Conservation (phyloP, 2,113 vertebrate genomes). For the Bufo bufo region DNA sequence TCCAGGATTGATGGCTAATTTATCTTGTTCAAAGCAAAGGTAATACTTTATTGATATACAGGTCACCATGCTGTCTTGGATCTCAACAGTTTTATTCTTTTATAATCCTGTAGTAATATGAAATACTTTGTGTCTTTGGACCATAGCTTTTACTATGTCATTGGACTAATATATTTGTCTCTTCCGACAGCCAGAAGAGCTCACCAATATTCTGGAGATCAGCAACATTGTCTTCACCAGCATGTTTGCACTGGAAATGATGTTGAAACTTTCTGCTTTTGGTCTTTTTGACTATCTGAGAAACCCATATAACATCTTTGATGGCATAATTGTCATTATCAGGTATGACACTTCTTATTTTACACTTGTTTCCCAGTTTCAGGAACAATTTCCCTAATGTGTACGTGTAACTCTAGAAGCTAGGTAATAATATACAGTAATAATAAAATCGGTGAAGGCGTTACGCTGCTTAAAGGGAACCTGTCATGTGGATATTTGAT, state of each 20-base stretch:
- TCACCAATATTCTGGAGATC: conserved; percentile 96
- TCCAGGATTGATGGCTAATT: too few species aligned
- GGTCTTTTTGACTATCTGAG: conserved; percentile 92
- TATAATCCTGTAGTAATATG: neutral
- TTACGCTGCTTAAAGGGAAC: too few species aligned
- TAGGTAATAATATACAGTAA: neutral
- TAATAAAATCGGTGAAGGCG: neutral
- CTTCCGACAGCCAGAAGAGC: conserved; percentile 85
- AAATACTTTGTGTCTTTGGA: neutral
- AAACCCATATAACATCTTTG: conserved; percentile 96
- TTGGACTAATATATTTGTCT: neutral
- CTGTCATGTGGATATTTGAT: too few species aligned
- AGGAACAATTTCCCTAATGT: neutral
- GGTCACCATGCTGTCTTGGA: neutral
- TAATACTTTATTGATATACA: neutral
- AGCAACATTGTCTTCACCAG: conserved; percentile 98
- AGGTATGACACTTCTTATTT: conserved; percentile 74
- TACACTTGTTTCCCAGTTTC: neutral
- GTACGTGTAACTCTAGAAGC: neutral
- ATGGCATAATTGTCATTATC: conserved; percentile 96
- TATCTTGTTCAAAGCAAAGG: too few species aligned
- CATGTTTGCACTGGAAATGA: conserved; percentile 98
- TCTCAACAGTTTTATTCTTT: neutral
- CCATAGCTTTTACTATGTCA: neutral
- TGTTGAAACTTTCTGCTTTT: conserved; percentile 92